Conservation (phyloP, 2,888 invertebrate species). For the Acleris holmiana region DNA sequence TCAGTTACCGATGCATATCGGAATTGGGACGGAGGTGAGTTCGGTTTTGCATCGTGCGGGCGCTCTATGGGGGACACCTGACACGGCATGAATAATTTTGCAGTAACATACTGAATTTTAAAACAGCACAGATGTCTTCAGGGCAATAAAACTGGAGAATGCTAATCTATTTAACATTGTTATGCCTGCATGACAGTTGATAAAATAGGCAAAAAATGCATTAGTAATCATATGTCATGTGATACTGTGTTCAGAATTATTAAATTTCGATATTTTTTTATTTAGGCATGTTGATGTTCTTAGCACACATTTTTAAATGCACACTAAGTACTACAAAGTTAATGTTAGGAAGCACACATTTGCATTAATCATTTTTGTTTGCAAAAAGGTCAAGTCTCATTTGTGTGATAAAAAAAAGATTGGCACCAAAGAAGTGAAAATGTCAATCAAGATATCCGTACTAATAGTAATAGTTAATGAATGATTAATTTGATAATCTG, state of each 20-base stretch:
- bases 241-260: not conserved
- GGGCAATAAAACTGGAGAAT: constrained; percentile 59
- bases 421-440: too few species aligned
- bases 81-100: constrained; percentile 76
- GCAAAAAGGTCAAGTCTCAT: too few species aligned
- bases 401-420: too few species aligned
- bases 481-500: too few species aligned
- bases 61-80: constrained; percentile 67
- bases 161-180: constrained; percentile 45
- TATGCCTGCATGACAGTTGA: constrained; percentile 41
- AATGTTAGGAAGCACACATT: too few species aligned
- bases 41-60: constrained; percentile 60
- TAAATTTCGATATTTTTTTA: too few species aligned
- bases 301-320: too few species aligned
- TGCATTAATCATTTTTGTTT: too few species aligned
- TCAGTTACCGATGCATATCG: constrained; percentile 47
- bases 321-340: too few species aligned
- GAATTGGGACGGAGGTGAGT: constrained; percentile 47
- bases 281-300: too few species aligned
- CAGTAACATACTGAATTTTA: constrained; percentile 71
- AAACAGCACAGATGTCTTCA: constrained; percentile 66
- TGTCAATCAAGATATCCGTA: too few species aligned
- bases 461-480: too few species aligned
- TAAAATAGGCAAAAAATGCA: constrained; percentile 17
- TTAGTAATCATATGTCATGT: constrained; percentile 3